Conservation (phyloP, 2,113 vertebrate genomes). For the Gyps fulvus region DNA sequence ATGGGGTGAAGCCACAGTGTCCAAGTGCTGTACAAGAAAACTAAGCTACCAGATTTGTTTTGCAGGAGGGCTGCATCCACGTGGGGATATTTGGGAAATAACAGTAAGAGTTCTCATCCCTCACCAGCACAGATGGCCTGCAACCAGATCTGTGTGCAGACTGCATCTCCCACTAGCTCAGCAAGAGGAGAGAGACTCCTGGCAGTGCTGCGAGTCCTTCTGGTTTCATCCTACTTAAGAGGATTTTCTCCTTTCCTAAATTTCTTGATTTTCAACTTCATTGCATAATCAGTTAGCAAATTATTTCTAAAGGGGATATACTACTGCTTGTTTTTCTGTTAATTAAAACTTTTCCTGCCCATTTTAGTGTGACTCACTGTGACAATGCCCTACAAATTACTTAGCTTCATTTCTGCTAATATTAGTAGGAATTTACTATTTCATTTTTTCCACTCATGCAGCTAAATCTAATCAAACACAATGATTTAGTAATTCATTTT, state of each 20-base stretch:
- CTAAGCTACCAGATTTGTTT: not conserved
- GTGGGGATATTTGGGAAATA: not conserved
- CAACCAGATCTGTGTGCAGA: not conserved
- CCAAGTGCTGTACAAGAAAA: not conserved
- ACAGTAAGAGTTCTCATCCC: not conserved
- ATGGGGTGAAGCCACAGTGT: not conserved
- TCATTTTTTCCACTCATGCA: not conserved
- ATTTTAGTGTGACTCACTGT: not conserved
- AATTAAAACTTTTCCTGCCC: not conserved
- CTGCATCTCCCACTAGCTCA: not conserved
- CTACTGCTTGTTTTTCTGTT: conserved; percentile 1
- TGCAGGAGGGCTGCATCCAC: not conserved
- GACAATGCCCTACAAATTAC: not conserved
- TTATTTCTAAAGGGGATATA: conserved; percentile 13
- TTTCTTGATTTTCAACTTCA: conserved; percentile 45
- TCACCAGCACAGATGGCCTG: conserved; percentile 31
- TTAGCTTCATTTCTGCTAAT: not conserved
- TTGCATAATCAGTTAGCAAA: conserved; percentile 40
- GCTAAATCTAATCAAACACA: not conserved
- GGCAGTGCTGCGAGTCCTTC: conserved; percentile 14
- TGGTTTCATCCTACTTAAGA: conserved; percentile 50
- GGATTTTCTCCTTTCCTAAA: conserved; percentile 48
- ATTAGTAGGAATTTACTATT: not conserved
- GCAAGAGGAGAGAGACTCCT: not conserved
- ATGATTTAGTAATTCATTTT: not conserved